Percentiles rank a stretch among this genome's conserved stretches.
phyloP scores from a whole-genome alignment of 2,888 invertebrate genomes.

The Hylaea fasciaria region DNA sequence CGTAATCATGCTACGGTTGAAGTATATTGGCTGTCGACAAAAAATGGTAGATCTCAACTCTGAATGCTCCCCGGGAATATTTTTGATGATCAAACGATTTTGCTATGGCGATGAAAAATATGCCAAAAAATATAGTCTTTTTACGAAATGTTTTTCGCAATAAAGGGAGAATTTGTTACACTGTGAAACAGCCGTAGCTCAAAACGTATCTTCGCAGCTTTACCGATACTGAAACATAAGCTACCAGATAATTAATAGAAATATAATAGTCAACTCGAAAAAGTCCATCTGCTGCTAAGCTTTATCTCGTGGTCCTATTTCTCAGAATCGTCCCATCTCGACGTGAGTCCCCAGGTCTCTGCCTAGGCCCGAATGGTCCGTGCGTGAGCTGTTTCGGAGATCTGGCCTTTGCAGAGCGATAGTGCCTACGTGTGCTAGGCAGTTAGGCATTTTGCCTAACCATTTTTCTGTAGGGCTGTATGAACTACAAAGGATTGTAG shows the following conservation, averaged over 20 bases:
- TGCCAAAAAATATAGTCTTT: no score
- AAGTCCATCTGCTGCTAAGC: conserved; percentile 31
- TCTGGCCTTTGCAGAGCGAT: conserved; percentile 55
- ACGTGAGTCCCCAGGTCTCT: conserved; percentile 55
- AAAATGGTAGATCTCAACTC: no score
- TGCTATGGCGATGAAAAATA: no score
- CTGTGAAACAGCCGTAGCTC: no score
- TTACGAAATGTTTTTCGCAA: no score
- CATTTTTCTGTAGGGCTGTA: conserved; percentile 22
- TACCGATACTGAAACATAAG: no score
- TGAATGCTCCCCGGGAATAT: no score
- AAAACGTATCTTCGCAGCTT: no score
- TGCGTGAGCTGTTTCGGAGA: conserved; percentile 61
- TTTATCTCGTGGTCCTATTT: conserved; percentile 44
- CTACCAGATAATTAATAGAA: not conserved
- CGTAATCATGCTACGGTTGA: not conserved
- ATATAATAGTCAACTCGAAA: not conserved
- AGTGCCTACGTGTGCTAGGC: conserved; percentile 37
- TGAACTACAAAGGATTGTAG: not conserved
- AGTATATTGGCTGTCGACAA: not conserved
- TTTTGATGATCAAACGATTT: no score
- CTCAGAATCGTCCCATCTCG: conserved; percentile 51
- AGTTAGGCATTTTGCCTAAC: conserved; percentile 29
- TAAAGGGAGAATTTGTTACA: no score
- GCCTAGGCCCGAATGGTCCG: conserved; percentile 54